Conservation (phyloP, 2,113 vertebrate species). For the Nesogale talazaci region DNA sequence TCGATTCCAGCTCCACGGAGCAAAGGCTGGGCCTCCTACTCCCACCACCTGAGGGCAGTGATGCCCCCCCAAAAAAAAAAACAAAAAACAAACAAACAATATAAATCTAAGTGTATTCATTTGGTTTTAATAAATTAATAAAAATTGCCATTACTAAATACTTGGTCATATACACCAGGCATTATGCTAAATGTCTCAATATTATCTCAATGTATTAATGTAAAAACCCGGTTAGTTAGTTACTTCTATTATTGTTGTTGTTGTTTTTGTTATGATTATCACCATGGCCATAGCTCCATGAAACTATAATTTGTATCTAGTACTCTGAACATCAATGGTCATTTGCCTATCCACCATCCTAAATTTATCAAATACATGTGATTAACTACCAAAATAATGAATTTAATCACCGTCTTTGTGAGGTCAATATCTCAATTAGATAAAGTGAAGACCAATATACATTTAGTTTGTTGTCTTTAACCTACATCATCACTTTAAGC, state of each 20-base stretch:
- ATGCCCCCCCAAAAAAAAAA: too few species aligned
- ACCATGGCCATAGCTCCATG: background rate
- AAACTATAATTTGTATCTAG: background rate
- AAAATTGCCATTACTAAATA: background rate
- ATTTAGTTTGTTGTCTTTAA: background rate
- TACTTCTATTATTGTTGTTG: background rate
- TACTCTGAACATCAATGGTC: background rate
- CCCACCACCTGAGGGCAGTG: too few species aligned
- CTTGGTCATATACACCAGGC: background rate
- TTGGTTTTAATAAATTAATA: constrained; percentile 46
- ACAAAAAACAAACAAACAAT: too few species aligned
- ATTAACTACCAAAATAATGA: background rate
- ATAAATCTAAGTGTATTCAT: background rate
- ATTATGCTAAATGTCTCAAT: background rate
- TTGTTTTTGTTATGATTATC: background rate
- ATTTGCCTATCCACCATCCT: background rate
- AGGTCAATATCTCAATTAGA: background rate
- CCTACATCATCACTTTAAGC: background rate
- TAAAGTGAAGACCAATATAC: background rate
- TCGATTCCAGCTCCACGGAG: too few species aligned
- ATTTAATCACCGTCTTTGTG: background rate
- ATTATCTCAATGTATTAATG: background rate
- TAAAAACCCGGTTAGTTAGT: background rate
- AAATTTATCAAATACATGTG: background rate
- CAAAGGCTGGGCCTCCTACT: too few species aligned